Evolutionary conservation across 2,888 invertebrate species (phyloP).

Genomic region (Ophonus ardosiacus): DNA sequence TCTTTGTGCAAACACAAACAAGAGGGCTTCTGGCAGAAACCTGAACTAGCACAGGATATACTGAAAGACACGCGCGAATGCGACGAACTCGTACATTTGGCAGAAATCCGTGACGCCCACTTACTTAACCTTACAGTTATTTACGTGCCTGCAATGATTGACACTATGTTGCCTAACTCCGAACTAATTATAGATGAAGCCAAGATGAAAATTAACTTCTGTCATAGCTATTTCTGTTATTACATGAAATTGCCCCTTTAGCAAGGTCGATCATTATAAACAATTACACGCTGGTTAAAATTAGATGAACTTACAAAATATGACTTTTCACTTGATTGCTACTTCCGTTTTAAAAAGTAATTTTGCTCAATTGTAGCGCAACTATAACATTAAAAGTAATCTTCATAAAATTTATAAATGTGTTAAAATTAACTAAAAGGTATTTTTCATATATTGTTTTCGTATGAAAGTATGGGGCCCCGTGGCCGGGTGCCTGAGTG

Average conservation of each 20-base stretch:
- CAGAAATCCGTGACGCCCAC: constrained; percentile 8
- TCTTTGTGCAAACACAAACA: not conserved
- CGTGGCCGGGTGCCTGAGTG: too few species aligned
- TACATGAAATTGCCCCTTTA: constrained; percentile 20
- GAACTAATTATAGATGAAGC: constrained; percentile 31
- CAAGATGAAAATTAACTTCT: constrained; percentile 31
- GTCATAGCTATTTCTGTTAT: constrained; percentile 52
- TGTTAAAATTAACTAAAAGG: too few species aligned
- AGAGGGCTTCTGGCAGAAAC: constrained; percentile 1
- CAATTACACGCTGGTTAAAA: constrained; percentile 7
- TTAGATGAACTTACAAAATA: constrained; percentile 3
- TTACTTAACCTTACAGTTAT: constrained; percentile 48
- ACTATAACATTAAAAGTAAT: not conserved
- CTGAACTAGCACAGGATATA: not conserved
- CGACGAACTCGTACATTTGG: constrained; percentile 20
- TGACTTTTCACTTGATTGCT: not conserved
- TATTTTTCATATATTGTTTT: too few species aligned
- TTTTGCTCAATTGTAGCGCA: not conserved
- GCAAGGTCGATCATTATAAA: constrained; percentile 24
- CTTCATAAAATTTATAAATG: too few species aligned
- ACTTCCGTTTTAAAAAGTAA: not conserved
- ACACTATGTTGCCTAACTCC: constrained; percentile 28
- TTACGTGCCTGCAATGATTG: constrained; percentile 40
- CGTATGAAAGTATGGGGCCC: too few species aligned
- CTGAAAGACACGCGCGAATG: constrained; percentile 15